Base-by-base conservation (phyloP, 2,888 invertebrate species). In the Lithophane leautieri region DNA sequence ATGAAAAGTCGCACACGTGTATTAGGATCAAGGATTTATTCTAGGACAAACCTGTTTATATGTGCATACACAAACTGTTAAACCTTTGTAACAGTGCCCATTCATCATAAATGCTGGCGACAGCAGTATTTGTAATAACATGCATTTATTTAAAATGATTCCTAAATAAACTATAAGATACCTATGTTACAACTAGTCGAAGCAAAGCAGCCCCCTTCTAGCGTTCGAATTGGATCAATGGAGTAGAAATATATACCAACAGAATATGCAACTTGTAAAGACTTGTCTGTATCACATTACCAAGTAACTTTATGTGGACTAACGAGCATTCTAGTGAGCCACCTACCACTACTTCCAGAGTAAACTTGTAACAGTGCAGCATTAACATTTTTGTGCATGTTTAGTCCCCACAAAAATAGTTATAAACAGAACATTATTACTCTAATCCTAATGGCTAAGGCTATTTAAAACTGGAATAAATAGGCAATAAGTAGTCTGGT, bases 241-340 rank as follows among this genome's bases (percentile, higher is more conserved):
- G 25, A 60, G 63, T 58, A 58, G 28, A 60, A 58, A 54, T 60
- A 60, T 52, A 56, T 65, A 65, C 70, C 72, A 76, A 71, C 72
- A 72, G 42, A 75, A n/a, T n/a, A n/a, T n/a, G 73, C 83, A 84
- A 73, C 83, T 83, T 84, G 83, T 84, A 84, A 86, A 83, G 70
- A 56, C 65, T 66, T 66, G 70, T 83, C 60, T 70, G 28, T 60
- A 77, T 69, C 83, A 83, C 58, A 62, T 79, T 47, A 61, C 58
- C 42, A 67, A 74, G 34, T 50, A 56, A 44, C 19, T 42, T 28
- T 81, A 70, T 63, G 47, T n/a, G 28, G 34, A 25, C 47, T 44
- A 47, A 68, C 77, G 78, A 40, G n/a, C 54, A n/a, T 25, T 54
- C 65, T 66, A 66, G 60, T 42, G 50, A 78, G 34, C 50, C 50